phyloP scores from a whole-genome alignment of 2,797 vertebrate genomes.

The Acridotheres tristis region DNA sequence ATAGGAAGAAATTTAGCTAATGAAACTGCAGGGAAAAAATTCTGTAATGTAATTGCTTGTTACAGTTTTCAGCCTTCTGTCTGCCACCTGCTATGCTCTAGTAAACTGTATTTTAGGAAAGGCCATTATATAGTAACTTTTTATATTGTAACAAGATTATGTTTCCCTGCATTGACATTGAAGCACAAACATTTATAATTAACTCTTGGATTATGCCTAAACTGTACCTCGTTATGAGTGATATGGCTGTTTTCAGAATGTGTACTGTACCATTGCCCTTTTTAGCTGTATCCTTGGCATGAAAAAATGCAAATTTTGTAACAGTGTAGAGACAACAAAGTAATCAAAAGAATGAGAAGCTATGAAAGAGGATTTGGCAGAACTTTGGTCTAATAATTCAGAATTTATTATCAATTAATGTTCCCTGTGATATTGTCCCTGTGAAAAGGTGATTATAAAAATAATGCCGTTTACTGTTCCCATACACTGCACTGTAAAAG shows the following conservation, averaged over 20 bases:
- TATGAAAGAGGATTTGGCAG: background rate
- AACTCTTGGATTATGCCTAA: slow-evolving; percentile 47
- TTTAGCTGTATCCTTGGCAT: background rate
- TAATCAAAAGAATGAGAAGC: background rate
- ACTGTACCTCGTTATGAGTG: slow-evolving; percentile 30
- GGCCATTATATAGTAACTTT: slow-evolving; percentile 62
- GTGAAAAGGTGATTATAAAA: background rate
- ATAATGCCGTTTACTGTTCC: background rate
- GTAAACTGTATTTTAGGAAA: slow-evolving; percentile 74
- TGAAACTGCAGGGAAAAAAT: slow-evolving; percentile 67
- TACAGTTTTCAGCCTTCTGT: slow-evolving; percentile 67
- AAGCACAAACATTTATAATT: slow-evolving; percentile 64
- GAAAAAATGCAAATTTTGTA: background rate
- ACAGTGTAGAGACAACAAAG: background rate
- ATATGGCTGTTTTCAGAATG: slow-evolving; percentile 54
- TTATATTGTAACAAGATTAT: slow-evolving; percentile 68
- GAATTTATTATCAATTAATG: background rate
- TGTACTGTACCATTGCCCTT: slow-evolving; percentile 28
- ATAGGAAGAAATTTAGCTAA: slow-evolving; percentile 72
- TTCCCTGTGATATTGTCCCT: background rate
- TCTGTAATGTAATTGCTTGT: slow-evolving; percentile 72
- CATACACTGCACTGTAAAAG: background rate
- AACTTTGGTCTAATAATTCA: background rate
- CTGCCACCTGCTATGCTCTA: slow-evolving; percentile 71
- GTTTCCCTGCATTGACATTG: slow-evolving; percentile 56